phyloP scores from a whole-genome alignment of 2,888 invertebrate genomes.

The Epinotia brunnichana region DNA sequence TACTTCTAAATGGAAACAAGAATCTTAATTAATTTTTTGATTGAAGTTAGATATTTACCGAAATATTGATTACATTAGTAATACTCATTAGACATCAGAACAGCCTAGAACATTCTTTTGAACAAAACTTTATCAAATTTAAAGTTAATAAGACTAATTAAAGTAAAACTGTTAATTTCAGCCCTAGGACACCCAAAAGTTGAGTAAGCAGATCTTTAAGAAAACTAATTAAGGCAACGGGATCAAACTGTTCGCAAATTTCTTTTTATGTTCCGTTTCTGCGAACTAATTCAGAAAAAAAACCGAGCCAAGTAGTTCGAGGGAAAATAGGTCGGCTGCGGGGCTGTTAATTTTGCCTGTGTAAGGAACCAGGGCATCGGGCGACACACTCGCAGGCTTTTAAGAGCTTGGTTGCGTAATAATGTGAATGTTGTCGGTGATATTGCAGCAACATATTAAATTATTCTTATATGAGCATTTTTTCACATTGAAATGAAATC shows the following conservation, averaged over 20 bases:
- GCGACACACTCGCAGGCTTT: conserved; percentile 46
- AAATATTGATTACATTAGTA: too few relatives aligned
- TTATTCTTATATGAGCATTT: not conserved
- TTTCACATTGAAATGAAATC: not conserved
- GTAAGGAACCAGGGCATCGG: conserved; percentile 48
- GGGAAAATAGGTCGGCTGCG: conserved; percentile 56
- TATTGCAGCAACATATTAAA: too few relatives aligned
- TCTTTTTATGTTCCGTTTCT: conserved; percentile 23
- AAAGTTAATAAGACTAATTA: too few relatives aligned
- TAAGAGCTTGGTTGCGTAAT: conserved; percentile 15
- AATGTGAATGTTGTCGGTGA: not conserved
- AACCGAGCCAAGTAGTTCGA: conserved; percentile 47
- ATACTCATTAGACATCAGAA: not conserved
- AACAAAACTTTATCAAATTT: too few relatives aligned
- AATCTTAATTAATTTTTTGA: not conserved
- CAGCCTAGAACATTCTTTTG: not conserved
- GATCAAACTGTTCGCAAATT: conserved; percentile 18
- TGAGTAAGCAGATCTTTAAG: not conserved
- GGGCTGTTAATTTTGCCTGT: conserved; percentile 59
- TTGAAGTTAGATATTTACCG: too few relatives aligned
- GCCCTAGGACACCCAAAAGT: not conserved
- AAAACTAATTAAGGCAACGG: conserved; percentile 15
- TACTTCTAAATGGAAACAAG: too few relatives aligned
- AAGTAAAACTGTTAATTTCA: not conserved
- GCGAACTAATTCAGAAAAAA: conserved; percentile 23